A percentile compares a stretch with the other conserved stretches of the same genome.
Conservation (phyloP, 2,113 vertebrate species). For the Sturnira hondurensis region DNA sequence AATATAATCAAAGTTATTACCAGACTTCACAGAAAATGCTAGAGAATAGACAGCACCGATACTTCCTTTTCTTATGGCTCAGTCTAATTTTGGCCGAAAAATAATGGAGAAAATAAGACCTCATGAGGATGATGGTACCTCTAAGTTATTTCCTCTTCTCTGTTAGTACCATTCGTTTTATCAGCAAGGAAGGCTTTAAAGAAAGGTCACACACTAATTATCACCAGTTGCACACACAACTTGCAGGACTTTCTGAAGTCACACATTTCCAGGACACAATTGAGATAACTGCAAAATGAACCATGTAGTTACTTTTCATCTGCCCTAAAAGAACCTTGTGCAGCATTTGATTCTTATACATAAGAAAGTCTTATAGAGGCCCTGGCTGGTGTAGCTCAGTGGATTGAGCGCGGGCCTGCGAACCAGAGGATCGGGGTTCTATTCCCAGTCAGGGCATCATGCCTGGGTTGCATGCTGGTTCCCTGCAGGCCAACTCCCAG, state of each 20-base stretch:
- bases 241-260: background rate
- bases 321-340: background rate
- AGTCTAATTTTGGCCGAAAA: background rate
- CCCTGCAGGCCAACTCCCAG: too few species aligned
- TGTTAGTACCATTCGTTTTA: background rate
- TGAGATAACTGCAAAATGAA: conserved; percentile 4
- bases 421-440: too few species aligned
- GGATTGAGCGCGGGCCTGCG: too few species aligned
- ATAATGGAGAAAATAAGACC: background rate
- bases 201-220: background rate
- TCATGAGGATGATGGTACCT: background rate
- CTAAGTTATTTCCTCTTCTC: conserved; percentile 14
- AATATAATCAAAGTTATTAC: background rate
- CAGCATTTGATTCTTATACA: background rate
- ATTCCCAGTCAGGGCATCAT: too few species aligned
- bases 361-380: background rate
- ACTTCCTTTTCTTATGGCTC: background rate
- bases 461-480: too few species aligned
- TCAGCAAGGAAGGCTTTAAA: conserved; percentile 22
- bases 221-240: background rate
- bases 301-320: background rate
- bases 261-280: conserved; percentile 11
- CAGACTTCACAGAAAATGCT: background rate
- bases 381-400: too few species aligned
- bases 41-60: background rate